phyloP scores from a whole-genome alignment of 2,797 vertebrate species.

The Menidia menidia region DNA sequence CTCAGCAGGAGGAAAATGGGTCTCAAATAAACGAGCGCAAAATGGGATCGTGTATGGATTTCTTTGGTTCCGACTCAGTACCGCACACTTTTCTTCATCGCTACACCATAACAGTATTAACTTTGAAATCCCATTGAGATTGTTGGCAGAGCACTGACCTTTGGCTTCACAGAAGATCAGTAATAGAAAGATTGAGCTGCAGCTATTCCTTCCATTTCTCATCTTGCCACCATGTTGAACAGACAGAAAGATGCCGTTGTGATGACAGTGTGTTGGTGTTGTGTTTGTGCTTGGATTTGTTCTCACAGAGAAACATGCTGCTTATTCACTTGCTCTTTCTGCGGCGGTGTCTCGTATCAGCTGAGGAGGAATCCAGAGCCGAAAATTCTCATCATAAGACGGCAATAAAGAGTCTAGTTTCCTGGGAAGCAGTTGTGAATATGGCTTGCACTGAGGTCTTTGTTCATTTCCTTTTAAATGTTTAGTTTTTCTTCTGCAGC shows the following conservation, averaged over 20 bases:
- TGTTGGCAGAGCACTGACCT: slow-evolving; percentile 4
- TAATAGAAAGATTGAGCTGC: slow-evolving; percentile 6
- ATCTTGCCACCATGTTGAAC: neutral
- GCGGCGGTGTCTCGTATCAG: slow-evolving; percentile 20
- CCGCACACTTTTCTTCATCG: slow-evolving; percentile 24
- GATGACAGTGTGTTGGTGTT: slow-evolving; percentile 21
- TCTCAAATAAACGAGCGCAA: slow-evolving; percentile 50
- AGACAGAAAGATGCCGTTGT: neutral
- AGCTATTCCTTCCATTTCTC: slow-evolving; percentile 30
- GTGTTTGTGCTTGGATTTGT: slow-evolving; percentile 20
- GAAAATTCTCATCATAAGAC: slow-evolving; percentile 22
- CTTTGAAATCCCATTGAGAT: too few species aligned
- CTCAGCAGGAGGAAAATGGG: slow-evolving; percentile 49
- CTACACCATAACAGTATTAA: too few species aligned
- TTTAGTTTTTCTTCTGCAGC: slow-evolving; percentile 34
- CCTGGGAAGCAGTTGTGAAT: slow-evolving; percentile 28
- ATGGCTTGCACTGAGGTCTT: slow-evolving; percentile 38
- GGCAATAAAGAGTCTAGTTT: slow-evolving; percentile 34
- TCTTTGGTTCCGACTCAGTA: slow-evolving; percentile 46
- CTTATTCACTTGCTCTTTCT: slow-evolving; percentile 43
- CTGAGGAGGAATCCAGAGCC: slow-evolving; percentile 13
- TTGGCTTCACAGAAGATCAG: slow-evolving; percentile 15
- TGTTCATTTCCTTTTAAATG: slow-evolving; percentile 41
- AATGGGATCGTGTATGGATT: slow-evolving; percentile 30
- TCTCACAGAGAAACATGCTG: slow-evolving; percentile 23